phyloP scores from a whole-genome alignment of 2,888 invertebrate species.

The Sesia bembeciformis region DNA sequence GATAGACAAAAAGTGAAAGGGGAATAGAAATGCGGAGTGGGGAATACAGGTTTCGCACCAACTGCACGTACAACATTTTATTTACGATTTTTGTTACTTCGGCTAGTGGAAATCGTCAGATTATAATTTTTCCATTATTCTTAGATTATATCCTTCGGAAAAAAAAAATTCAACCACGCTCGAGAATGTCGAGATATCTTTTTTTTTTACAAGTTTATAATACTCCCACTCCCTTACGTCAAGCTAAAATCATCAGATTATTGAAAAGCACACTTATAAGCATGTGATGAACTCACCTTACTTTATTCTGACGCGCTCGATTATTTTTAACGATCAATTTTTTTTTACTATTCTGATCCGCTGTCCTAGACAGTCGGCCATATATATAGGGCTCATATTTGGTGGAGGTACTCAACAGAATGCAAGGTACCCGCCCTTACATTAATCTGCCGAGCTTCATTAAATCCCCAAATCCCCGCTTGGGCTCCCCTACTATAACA shows the following conservation, averaged over 20 bases:
- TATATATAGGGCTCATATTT: slow-evolving; percentile 2
- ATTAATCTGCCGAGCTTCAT: too few relatives aligned
- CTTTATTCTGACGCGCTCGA: slow-evolving; percentile 5
- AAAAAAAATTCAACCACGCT: slow-evolving; percentile 2
- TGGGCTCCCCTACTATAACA: too few relatives aligned
- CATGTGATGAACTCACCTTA: slow-evolving; percentile 5
- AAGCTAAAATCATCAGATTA: slow-evolving; percentile 3
- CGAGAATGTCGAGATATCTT: slow-evolving; percentile 2
- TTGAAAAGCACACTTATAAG: slow-evolving; percentile 3
- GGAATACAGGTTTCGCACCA: slow-evolving; percentile 1
- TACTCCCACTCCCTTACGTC: slow-evolving; percentile 2
- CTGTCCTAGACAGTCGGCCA: neutral
- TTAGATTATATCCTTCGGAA: neutral
- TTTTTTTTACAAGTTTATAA: slow-evolving; percentile 5
- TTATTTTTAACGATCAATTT: neutral
- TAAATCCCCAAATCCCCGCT: too few relatives aligned
- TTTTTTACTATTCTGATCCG: slow-evolving; percentile 6
- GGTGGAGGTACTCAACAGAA: slow-evolving; percentile 1
- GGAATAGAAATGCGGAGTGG: neutral
- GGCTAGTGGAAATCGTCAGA: slow-evolving; percentile 1
- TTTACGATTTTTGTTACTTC: slow-evolving; percentile 1
- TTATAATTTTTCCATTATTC: slow-evolving; percentile 2
- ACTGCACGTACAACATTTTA: neutral
- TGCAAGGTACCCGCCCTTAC: neutral
- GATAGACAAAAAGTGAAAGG: neutral